A percentile compares a stretch with the other conserved stretches of the same genome.
phyloP scores from a whole-genome alignment of 2,797 vertebrate genomes.

The Aselliscus stoliczkanus region DNA sequence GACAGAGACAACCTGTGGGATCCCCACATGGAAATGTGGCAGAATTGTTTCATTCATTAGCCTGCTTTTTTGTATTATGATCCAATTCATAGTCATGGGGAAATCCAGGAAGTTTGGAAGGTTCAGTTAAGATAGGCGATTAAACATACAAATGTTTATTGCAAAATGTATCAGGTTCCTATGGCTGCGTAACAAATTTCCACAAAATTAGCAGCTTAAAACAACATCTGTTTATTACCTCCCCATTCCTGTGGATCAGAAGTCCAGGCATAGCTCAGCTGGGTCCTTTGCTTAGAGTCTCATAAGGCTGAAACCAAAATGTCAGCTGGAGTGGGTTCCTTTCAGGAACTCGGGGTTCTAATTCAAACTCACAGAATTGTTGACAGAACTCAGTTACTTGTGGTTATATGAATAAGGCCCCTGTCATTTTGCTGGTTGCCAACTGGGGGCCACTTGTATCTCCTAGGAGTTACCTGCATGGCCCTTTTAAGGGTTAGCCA shows the following conservation, averaged over 20 bases:
- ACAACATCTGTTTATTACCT: not conserved
- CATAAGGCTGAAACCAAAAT: not conserved
- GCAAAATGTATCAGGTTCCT: slow-evolving; percentile 1
- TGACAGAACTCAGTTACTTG: not conserved
- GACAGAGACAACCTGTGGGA: not conserved
- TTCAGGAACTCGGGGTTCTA: not conserved
- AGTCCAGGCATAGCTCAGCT: not conserved
- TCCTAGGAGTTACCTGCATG: not conserved
- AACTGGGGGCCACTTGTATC: not conserved
- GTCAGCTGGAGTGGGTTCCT: not conserved
- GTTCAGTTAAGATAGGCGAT: slow-evolving; percentile 21
- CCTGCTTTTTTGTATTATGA: not conserved
- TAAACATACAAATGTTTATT: slow-evolving; percentile 41
- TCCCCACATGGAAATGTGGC: not conserved
- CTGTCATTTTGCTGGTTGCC: not conserved
- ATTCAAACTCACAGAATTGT: not conserved
- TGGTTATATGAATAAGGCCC: not conserved
- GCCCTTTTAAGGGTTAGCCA: not conserved
- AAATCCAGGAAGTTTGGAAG: slow-evolving; percentile 29
- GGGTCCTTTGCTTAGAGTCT: not conserved
- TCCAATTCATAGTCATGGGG: slow-evolving; percentile 24
- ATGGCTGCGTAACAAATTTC: not conserved
- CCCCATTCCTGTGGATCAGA: not conserved
- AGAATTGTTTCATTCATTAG: slow-evolving; percentile 20
- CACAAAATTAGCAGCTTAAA: slow-evolving; percentile 48